Conservation (phyloP, 2,797 vertebrate species). For the Rhynchotus rufescens region DNA sequence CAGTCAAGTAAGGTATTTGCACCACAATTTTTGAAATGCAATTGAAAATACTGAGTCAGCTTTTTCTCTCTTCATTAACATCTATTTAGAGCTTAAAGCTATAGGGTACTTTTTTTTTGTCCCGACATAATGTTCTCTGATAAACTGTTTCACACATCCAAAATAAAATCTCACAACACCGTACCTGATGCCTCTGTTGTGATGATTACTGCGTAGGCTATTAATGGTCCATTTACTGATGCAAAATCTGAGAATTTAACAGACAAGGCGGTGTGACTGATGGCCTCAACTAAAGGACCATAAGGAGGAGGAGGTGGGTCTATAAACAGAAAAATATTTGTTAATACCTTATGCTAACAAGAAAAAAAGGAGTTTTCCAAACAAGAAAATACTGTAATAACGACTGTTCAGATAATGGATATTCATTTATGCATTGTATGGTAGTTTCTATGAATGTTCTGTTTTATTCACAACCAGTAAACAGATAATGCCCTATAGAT, state of each 20-base stretch:
- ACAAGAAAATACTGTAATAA: background rate
- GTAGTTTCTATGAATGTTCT: background rate
- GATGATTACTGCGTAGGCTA: constrained; percentile 80
- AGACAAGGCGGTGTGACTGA: constrained; percentile 75
- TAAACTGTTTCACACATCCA: background rate
- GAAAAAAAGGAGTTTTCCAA: background rate
- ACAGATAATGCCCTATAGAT: background rate
- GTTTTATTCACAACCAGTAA: background rate
- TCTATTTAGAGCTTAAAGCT: background rate
- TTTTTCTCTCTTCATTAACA: background rate
- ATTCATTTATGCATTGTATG: background rate
- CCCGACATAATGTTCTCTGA: background rate
- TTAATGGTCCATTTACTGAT: constrained; percentile 73
- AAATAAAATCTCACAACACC: background rate
- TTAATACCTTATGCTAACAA: background rate
- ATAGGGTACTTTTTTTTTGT: background rate
- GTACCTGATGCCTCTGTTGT: constrained; percentile 70
- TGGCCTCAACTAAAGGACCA: constrained; percentile 49
- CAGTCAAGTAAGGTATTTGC: background rate
- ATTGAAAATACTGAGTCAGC: background rate
- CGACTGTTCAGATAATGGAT: background rate
- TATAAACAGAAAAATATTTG: constrained; percentile 48
- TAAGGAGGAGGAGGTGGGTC: constrained; percentile 72
- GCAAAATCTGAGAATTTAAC: constrained; percentile 77
- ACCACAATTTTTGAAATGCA: background rate